Base-by-base conservation (phyloP, 2,113 vertebrate genomes). In the Zosterops japonicus region DNA sequence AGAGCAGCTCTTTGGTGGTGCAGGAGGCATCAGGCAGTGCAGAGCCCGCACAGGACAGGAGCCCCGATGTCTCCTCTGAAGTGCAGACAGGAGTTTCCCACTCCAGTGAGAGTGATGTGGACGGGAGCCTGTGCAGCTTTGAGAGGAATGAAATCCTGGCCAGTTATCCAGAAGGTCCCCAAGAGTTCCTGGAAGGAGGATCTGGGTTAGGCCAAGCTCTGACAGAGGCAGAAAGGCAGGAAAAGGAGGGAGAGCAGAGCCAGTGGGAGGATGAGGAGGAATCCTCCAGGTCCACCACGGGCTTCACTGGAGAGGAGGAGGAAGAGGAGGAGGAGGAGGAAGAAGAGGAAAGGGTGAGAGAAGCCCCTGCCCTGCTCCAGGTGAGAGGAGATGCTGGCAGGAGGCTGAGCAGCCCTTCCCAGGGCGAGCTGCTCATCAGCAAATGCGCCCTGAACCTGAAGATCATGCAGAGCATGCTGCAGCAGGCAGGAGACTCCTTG, bases 61-160 rank as follows among this genome's bases (percentile, higher is more conserved):
- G 24, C 8, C 4, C 12, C 9, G 42, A 55, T 2, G 15, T 29
- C 36, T 20, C 74, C 83, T 60, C 59, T 82, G 77, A 91, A 21
- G 36, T 55, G 11, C 42, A 85, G 75, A 13, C 3, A 4, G 47
- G 14, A 69, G 15, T 46, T 16, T 53, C 74, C 23, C 39, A 8
- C 46, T 41, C 9, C 18, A 93, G 84, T 71, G 61, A 50, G 64
- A 98, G 91, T 5, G 69, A 94, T 31, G 78, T 46, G 52, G 94
- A 89, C 13, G 53, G 67, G 11, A 98, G 98, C 82, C 97, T 98
- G 46, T 57, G 61, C 63, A 98, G 97, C 89, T 98, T 98, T 8
- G 97, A 98, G 56, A 97, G 97, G 64, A 98, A 97, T 50, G 97
- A 98, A 93, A 94, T 97, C 50, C 94, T 95, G 20, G 95, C 96